Evolutionary conservation across 1,140 invertebrate species (phyloP).

Genomic region (Myzus persicae): DNA sequence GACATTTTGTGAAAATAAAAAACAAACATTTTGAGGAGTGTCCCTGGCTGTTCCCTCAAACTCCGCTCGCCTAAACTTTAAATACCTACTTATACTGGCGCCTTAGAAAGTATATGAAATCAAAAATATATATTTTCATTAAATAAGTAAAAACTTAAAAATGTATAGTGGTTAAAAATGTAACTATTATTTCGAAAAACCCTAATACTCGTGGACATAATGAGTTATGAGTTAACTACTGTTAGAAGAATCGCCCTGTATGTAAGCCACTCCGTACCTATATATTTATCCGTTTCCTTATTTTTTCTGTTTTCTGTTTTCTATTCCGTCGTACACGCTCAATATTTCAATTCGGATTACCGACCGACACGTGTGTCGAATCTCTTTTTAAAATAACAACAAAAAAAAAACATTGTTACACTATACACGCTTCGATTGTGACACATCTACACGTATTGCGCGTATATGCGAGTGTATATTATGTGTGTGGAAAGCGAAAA

Average conservation of each 20-base stretch:
- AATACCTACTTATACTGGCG: not conserved
- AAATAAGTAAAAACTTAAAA: not conserved
- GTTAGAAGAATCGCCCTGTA: not conserved
- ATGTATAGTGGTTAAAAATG: not conserved
- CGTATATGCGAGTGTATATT: not conserved
- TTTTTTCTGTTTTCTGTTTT: not conserved
- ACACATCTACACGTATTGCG: not conserved
- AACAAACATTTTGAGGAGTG: not conserved
- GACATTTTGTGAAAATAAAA: not conserved
- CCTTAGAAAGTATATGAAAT: too few species aligned
- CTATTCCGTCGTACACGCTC: not conserved
- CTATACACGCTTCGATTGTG: not conserved
- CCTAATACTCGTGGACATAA: not conserved
- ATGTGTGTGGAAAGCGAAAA: not conserved
- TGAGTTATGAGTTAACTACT: too few species aligned
- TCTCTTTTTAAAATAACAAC: not conserved
- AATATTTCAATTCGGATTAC: constrained; percentile 36
- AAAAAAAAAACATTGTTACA: constrained; percentile 2
- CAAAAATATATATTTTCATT: not conserved
- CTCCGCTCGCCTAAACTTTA: not conserved
- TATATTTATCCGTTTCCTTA: not conserved
- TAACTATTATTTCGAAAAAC: not conserved
- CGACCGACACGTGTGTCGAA: not conserved
- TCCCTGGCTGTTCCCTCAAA: not conserved
- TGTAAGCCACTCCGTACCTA: not conserved